These are phyloP conservation scores for Ochropacha duplaris DNA, from an alignment of 2,888 invertebrate species.

Conservation along the genomic window DNA sequence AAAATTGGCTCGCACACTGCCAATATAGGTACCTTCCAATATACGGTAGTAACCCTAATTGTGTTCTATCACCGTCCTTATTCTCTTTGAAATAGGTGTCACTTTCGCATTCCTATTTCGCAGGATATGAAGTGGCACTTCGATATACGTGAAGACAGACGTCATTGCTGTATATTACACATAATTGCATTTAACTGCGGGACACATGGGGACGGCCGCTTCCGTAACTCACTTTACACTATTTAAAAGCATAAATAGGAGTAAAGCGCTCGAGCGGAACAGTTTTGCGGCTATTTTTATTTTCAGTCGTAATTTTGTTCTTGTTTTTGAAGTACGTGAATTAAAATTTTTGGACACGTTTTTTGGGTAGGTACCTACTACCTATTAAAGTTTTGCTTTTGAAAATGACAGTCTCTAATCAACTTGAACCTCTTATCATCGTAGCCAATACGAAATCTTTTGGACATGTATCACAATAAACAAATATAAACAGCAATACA, in stretches of 20 bases:
- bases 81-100: constrained; percentile 15
- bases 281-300: constrained; percentile 12
- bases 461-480: neutral
- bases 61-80: constrained; percentile 14
- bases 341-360: neutral
- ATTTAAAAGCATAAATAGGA: constrained; percentile 48
- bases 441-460: neutral
- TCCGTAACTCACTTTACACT: constrained; percentile 60
- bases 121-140: neutral
- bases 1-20: neutral
- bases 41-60: neutral
- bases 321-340: neutral
- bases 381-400: too few species aligned
- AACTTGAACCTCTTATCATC: too few species aligned
- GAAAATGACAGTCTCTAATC: too few species aligned
- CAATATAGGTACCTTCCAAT: neutral
- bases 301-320: constrained; percentile 1
- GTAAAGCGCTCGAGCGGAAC: constrained; percentile 6
- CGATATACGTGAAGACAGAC: constrained; percentile 37
- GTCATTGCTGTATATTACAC: constrained; percentile 52
- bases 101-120: neutral
- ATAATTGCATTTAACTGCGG: constrained; percentile 65
- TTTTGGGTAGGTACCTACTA: too few species aligned
- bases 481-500: neutral
- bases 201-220: constrained; percentile 35